Conservation (phyloP, 2,888 invertebrate genomes). For the Drosophila prostipennis region DNA sequence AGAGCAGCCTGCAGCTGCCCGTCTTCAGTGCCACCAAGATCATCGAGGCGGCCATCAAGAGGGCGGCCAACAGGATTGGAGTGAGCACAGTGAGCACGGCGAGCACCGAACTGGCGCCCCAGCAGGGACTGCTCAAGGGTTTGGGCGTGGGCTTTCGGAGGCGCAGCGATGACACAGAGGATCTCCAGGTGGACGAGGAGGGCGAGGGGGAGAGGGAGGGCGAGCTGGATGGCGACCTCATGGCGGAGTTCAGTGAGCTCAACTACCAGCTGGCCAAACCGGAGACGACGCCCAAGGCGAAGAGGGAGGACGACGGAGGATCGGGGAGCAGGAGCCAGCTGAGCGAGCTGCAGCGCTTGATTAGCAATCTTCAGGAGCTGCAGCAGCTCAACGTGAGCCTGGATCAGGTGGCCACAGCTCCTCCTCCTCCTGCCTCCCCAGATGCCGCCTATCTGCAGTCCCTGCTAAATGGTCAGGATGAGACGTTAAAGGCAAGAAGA, state of each 20-base stretch:
- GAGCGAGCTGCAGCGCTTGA: conserved; percentile 84
- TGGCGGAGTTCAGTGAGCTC: conserved; percentile 79
- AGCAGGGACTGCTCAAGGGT: conserved; percentile 23
- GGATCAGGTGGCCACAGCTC: conserved; percentile 6
- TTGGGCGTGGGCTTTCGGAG: conserved; percentile 60
- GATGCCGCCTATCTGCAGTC: conserved; percentile 77
- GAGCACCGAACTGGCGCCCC: conserved; percentile 67
- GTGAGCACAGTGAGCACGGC: too few species aligned
- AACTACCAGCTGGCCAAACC: conserved; percentile 80
- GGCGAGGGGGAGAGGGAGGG: conserved; percentile 49
- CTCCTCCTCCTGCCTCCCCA: conserved; percentile 4
- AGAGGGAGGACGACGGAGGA: conserved; percentile 81
- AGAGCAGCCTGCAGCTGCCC: conserved; percentile 76
- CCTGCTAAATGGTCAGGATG: conserved; percentile 57
- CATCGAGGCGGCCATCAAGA: conserved; percentile 81
- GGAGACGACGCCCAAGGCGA: conserved; percentile 54
- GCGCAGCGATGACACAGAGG: conserved; percentile 63
- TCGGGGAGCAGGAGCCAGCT: conserved; percentile 72
- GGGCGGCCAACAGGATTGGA: conserved; percentile 79
- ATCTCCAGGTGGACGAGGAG: conserved; percentile 24
- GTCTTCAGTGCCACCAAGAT: conserved; percentile 82
- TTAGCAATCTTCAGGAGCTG: conserved; percentile 84
- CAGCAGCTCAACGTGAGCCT: conserved; percentile 79
- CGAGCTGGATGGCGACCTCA: conserved; percentile 68
- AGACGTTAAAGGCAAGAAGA: conserved; percentile 84